Evolutionary conservation across 2,113 vertebrate species (phyloP), one percentile per base, ranked within the genome.

Genomic region (Thalassarche chlororhynchos): DNA sequence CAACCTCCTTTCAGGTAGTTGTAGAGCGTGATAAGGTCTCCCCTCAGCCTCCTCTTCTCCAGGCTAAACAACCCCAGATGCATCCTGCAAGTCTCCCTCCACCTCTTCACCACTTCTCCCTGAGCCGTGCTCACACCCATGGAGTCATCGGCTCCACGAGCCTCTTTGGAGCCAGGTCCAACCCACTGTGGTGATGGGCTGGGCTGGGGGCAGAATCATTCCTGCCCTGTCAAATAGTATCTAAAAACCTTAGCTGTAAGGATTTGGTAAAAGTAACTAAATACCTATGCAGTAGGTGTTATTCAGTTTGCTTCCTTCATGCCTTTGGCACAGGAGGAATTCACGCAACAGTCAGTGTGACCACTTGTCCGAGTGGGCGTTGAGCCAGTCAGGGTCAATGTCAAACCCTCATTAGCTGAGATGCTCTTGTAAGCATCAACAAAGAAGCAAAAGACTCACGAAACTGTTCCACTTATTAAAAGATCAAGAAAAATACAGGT

Each of bases 271-370:
- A 65, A 64, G 42, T 49, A 16, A 29, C 36, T 23, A 7, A 34
- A 46, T 26, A 36, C 3, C 17, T 28, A 5, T 2, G 2, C 34
- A 42, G 62, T 1, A 12, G 29, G 14, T 75, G 62, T n/a, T 66
- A 10, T 4, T 69, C 72, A 9, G 5, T 49, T 58, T 29, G 17
- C 21, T 51, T 55, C 42, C 77, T 34, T 38, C 1, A 4, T 49
- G 80, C 64, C 40, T 81, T 26, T 47, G 29, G 49, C 69, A 47
- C 47, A 16, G 47, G 16, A 61, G 29, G 79, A 75, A n/a, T 46
- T 51, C 74, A 40, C 0, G 0, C 55, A 70, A 29, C 54, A 1
- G 0, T 6, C 25, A 8, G 15, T 8, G 16, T 16, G 21, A 55
- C 32, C n/a, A 14, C 32, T 55, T 11, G 57, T 2, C 0, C 0